These are phyloP conservation scores for Eremophila alpestris DNA, from an alignment of 2,797 vertebrate species.

Conservation along the genomic window DNA sequence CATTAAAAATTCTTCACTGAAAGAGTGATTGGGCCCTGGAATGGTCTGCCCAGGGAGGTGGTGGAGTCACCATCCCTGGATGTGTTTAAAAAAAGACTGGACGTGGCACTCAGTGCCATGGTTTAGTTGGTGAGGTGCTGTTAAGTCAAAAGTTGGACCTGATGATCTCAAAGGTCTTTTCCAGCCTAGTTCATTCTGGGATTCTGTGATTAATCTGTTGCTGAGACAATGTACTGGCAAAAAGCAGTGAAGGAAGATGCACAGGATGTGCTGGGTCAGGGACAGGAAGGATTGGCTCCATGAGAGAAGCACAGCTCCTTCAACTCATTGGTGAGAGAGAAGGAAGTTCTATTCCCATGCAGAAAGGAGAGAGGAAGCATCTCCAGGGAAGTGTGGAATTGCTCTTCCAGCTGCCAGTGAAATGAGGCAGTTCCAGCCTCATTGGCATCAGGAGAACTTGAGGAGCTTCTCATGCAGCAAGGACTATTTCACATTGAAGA, in stretches of 20 bases:
- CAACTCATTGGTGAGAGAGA: fast-evolving
- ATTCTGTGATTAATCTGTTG: not conserved
- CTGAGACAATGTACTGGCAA: not conserved
- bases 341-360: not conserved
- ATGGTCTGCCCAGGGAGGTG: not conserved
- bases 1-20: not conserved
- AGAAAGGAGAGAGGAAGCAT: not conserved
- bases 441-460: not conserved
- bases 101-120: fast-evolving
- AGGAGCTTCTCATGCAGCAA: not conserved
- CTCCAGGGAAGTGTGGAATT: not conserved
- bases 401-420: not conserved
- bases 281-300: not conserved
- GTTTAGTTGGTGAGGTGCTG: not conserved
- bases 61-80: not conserved
- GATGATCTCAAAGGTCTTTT: not conserved
- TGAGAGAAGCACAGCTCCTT: not conserved
- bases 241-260: not conserved
- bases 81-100: fast-evolving
- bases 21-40: not conserved
- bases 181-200: not conserved
- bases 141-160: not conserved
- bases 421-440: not conserved
- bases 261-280: not conserved
- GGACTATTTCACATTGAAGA: not conserved